phyloP scores from a whole-genome alignment of 2,113 vertebrate species.

The Callithrix jacchus region DNA sequence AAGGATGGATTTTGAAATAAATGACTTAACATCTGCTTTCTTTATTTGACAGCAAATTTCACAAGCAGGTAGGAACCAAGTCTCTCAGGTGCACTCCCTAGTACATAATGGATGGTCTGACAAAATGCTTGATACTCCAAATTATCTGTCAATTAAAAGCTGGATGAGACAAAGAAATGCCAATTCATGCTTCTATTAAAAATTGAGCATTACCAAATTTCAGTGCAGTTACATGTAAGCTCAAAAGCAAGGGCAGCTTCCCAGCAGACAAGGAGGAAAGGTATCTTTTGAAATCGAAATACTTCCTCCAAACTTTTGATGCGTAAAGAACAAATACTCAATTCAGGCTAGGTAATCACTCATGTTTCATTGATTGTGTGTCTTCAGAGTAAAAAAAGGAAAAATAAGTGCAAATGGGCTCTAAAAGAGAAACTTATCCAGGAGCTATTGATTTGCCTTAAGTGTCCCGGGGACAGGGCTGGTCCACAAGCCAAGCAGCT shows the following conservation, averaged over 20 bases:
- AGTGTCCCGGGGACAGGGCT: neutral
- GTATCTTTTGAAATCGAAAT: neutral
- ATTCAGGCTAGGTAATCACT: neutral
- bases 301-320: constrained; percentile 6
- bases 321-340: constrained; percentile 30
- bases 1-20: neutral
- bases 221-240: accelerated
- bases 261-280: neutral
- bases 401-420: constrained; percentile 15
- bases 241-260: neutral
- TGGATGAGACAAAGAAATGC: neutral
- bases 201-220: accelerated
- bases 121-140: neutral
- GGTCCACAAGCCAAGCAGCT: accelerated
- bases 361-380: constrained; percentile 48
- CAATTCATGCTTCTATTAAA: neutral
- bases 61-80: accelerated
- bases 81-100: neutral
- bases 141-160: accelerated
- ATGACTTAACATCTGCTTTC: neutral
- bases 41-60: neutral
- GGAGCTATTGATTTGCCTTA: neutral
- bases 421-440: constrained; percentile 13
- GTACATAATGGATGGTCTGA: neutral
- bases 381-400: neutral